These are phyloP conservation scores for Nothobranchius furzeri DNA, from an alignment of 2,113 vertebrate genomes.

Conservation along the genomic window DNA sequence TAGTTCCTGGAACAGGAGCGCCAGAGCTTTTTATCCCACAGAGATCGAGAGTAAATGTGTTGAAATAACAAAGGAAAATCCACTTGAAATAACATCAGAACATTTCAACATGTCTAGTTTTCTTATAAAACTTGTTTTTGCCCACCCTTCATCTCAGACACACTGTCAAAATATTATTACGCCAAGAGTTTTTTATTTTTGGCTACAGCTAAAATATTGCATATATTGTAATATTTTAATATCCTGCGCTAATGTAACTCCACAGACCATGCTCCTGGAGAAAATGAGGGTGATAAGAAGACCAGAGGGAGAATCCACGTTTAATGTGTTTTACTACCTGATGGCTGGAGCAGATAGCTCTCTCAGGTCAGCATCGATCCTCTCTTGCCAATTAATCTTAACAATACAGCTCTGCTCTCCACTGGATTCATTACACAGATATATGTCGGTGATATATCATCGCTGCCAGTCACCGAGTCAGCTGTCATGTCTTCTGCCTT, in stretches of 20 bases:
- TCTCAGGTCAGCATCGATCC: conserved; percentile 81
- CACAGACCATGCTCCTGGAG: conserved; percentile 94
- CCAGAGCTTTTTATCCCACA: too few species aligned
- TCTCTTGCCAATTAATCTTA: conserved; percentile 13
- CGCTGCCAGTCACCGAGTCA: neutral
- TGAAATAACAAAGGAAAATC: too few species aligned
- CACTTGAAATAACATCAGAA: too few species aligned
- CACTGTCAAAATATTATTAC: too few species aligned
- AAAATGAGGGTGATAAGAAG: conserved; percentile 87
- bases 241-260: conserved; percentile 11
- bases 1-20: too few species aligned
- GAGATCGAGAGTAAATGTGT: too few species aligned
- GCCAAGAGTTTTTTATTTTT: too few species aligned
- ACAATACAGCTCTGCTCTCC: conserved; percentile 4
- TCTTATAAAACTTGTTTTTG: too few species aligned
- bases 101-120: too few species aligned
- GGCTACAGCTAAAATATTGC: neutral
- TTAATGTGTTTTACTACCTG: conserved; percentile 96
- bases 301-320: conserved; percentile 86
- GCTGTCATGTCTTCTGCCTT: conserved; percentile 7
- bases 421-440: conserved; percentile 12
- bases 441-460: conserved; percentile 1
- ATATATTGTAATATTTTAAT: neutral
- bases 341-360: conserved; percentile 89
- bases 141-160: too few species aligned